Base-by-base conservation (phyloP, 1,140 invertebrate genomes). In the Thalassaphorura encarpata region DNA sequence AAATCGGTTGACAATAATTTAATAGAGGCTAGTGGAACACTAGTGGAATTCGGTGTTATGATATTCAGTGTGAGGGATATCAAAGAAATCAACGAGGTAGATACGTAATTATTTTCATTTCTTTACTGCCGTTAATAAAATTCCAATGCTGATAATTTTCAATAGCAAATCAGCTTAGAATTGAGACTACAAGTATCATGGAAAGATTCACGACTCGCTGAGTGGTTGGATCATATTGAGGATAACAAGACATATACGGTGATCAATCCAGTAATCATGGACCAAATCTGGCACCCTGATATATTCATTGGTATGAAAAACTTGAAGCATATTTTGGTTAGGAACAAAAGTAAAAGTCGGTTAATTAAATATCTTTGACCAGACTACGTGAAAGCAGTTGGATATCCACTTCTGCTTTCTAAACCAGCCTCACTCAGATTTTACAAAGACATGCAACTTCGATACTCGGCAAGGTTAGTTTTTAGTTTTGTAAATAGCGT, bases 101-200 rank as follows among this genome's bases (percentile, higher is more conserved):
- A n/a, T n/a, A n/a, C n/a, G n/a, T n/a, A n/a, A 41, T 19, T 40
- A 41, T 18, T 52, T 52, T 52, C 8, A 42, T n/a, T 18, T 16
- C 24, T 8, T 36, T 5, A 21, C 18, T 3, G 26, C 18, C 24
- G 13, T 24, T 47, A 26, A 11, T 6, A 6, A 8, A 43, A 43
- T 15, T 47, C 28, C 6, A n/a, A n/a, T n/a, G n/a, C n/a, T n/a
- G 8, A 8, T 48, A 23, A 8, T 48, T 48, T 23, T 13, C 23
- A 13, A 18, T 42, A 52, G 51, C n/a, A 54, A 54, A 46, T 54
- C 5, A 54, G 36, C n/a, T 27, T 54, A 11, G 52, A 54, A 23
- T 49, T 54, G 41, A 45, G 39, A 15, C 50, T 54, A 6, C 11
- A 33, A n/a, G 23, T 54, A 28, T 54, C 23, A 23, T 54, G 52